Base-by-base conservation (phyloP, 2,888 invertebrate genomes). In the Microplitis manilae region DNA sequence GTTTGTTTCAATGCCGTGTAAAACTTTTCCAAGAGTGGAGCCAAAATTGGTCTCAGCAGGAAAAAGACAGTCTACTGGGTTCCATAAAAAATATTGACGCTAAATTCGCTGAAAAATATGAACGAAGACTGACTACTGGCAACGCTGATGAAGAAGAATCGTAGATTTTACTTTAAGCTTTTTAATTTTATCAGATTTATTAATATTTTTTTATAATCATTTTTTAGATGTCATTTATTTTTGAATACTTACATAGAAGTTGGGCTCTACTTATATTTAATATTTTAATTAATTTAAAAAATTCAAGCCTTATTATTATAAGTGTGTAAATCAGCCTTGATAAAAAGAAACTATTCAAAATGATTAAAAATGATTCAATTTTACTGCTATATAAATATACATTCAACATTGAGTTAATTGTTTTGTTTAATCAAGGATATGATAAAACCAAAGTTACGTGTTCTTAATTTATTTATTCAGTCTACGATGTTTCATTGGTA, bases 11-110 rank as follows among this genome's bases (percentile, higher is more conserved):
- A 87, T 96, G 96, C 87, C 92, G 96, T 81, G 95, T 96, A 85
- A 96, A 96, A 90, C 90, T 96, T 65, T 96, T 96, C 86, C 94
- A 94, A 84, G 95, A 96, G 90, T 96, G 96, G 96, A 94, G 94
- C 84, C 92, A 93, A 15, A 93, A 94, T 83, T 96, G 96, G 96
- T 92, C 93, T 6, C 91, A 93, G 67, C 94, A 94, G 80, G 94
- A 95, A 80, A 94, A 94, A 86, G 93, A 94, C 60, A 92, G 93
- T 81, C 91, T 96, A 50, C 90, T 95, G 60, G 92, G 93, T 76
- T 93, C 94, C 80, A 92, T 96, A 39, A 92, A 93, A 39, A 94
- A 95, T 85, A 92, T 94, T 64, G 96, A 96, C 87, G 87, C 94
- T 0, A 93, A 92, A 76, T 95, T 96, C 86, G 94, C 94, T 2